A percentile compares a stretch with the other conserved stretches of the same genome.
phyloP scores from a whole-genome alignment of 2,888 invertebrate species.

The Drosophila atroscutellata region DNA sequence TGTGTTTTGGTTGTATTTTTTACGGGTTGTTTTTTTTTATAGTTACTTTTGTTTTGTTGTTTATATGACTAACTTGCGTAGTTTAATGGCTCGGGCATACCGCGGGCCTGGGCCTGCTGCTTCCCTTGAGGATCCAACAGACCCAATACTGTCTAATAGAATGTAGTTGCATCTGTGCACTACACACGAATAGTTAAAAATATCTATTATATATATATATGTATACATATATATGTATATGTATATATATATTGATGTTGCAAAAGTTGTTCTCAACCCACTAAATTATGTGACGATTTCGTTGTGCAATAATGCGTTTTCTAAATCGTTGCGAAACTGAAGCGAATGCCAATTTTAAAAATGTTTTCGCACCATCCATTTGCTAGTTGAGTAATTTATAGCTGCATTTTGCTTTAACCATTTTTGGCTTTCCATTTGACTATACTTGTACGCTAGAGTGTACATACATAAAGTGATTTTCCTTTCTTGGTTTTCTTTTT shows the following conservation, averaged over 20 bases:
- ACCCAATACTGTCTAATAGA: conserved; percentile 17
- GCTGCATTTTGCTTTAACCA: conserved; percentile 8
- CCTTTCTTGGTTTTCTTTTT: conserved; percentile 1
- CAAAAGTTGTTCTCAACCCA: conserved; percentile 10
- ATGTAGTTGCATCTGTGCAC: conserved; percentile 14
- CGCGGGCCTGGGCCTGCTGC: conserved; percentile 54
- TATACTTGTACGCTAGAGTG: conserved; percentile 29
- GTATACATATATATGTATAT: background rate
- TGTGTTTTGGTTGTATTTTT: conserved; percentile 4
- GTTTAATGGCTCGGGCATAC: conserved; percentile 62
- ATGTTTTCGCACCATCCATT: conserved; percentile 33
- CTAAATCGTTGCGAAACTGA: conserved; percentile 4
- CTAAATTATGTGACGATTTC: background rate
- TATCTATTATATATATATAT: conserved; percentile 22
- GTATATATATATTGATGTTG: background rate
- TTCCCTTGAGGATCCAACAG: conserved; percentile 9
- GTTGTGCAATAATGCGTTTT: background rate
- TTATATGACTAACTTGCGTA: conserved; percentile 46
- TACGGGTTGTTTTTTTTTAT: conserved; percentile 2
- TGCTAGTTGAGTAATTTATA: conserved; percentile 43
- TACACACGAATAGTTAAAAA: conserved; percentile 24
- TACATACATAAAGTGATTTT: conserved; percentile 29
- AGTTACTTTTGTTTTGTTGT: conserved; percentile 16
- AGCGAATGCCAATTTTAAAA: conserved; percentile 13
- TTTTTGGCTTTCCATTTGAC: conserved; percentile 30